phyloP scores from a whole-genome alignment of 2,113 vertebrate species.

The Mormyrus lacerda region DNA sequence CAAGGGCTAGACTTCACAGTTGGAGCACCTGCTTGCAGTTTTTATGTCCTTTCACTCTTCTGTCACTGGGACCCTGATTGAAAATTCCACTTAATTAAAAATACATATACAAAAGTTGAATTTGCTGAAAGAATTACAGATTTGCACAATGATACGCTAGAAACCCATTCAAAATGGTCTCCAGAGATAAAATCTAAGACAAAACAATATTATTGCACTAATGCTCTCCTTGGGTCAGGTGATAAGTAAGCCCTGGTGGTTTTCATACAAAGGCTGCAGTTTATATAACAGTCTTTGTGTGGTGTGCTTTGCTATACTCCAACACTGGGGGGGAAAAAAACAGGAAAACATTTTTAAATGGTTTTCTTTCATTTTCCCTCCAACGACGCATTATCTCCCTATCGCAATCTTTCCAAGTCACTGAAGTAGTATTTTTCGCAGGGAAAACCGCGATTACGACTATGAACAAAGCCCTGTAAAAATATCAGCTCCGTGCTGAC shows the following conservation, averaged over 20 bases:
- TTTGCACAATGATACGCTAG: conserved; percentile 15
- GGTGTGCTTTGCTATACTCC: background rate
- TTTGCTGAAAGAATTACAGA: conserved; percentile 28
- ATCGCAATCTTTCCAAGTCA: background rate
- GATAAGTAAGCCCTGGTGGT: background rate
- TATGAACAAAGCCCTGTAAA: background rate
- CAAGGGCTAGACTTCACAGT: background rate
- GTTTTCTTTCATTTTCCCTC: background rate
- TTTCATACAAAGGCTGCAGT: background rate
- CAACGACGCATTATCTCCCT: background rate
- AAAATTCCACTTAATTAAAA: conserved; percentile 33
- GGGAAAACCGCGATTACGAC: background rate
- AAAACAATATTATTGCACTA: conserved; percentile 19
- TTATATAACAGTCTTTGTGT: background rate
- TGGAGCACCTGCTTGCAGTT: conserved; percentile 18
- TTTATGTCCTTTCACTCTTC: conserved; percentile 28
- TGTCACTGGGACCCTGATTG: conserved; percentile 30
- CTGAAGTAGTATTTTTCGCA: background rate
- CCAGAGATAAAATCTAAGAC: conserved; percentile 17
- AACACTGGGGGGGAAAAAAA: background rate
- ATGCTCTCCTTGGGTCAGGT: conserved; percentile 5
- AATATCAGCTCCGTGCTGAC: background rate
- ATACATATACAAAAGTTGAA: conserved; percentile 22
- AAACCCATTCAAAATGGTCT: conserved; percentile 10
- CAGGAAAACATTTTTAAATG: background rate